Conservation (phyloP, 1,140 invertebrate species). For the Platorchestia sp. region DNA sequence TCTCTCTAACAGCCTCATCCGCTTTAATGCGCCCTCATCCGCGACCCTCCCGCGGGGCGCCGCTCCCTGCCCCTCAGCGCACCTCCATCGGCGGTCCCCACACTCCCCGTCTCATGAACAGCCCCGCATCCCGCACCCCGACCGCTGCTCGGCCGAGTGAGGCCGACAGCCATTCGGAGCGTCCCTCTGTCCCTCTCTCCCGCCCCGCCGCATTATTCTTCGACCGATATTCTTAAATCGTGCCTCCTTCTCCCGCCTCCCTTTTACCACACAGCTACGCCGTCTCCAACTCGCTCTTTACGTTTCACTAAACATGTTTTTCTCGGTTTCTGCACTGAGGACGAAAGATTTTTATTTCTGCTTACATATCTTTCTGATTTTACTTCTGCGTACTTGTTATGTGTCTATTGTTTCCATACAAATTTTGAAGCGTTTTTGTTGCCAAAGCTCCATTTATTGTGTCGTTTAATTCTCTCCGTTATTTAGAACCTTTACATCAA, state of each 20-base stretch:
- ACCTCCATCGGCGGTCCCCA: neutral
- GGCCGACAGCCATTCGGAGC: neutral
- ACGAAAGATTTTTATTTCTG: too few species aligned
- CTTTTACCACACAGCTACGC: neutral
- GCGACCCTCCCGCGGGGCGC: neutral
- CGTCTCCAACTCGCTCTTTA: neutral
- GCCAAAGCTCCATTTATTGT: neutral
- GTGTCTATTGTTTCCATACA: neutral
- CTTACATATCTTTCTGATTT: too few species aligned
- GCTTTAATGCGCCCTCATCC: neutral
- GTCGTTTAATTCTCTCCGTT: neutral
- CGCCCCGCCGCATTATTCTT: neutral
- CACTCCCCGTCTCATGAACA: neutral
- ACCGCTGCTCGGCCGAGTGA: neutral
- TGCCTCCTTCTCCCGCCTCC: neutral
- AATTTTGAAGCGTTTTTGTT: neutral
- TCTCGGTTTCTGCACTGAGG: neutral
- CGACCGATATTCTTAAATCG: slow-evolving; percentile 7
- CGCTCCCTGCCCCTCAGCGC: neutral
- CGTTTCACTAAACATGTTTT: neutral
- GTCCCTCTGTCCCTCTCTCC: neutral
- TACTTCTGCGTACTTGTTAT: too few species aligned
- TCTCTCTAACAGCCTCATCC: slow-evolving; percentile 6
- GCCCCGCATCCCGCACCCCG: neutral
- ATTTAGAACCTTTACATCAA: too few species aligned